phyloP scores from a whole-genome alignment of 2,888 invertebrate genomes.

The Epinotia nisella region DNA sequence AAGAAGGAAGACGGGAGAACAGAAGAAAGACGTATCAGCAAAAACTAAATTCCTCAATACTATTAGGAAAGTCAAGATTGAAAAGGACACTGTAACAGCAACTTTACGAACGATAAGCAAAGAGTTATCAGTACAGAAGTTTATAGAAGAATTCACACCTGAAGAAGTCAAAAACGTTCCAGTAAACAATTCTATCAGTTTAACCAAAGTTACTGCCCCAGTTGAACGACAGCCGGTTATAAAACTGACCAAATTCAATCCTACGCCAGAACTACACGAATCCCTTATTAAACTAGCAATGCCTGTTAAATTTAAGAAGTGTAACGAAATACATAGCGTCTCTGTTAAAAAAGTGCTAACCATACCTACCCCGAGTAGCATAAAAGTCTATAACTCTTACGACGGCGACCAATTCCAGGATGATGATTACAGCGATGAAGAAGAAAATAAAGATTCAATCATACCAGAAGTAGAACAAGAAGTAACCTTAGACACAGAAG shows the following conservation, averaged over 20 bases:
- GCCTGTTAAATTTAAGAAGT: constrained; percentile 63
- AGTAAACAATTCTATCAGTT: constrained; percentile 49
- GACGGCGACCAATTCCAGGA: constrained; percentile 15
- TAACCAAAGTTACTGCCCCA: constrained; percentile 51
- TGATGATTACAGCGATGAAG: constrained; percentile 44
- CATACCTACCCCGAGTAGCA: constrained; percentile 27
- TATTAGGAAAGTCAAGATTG: constrained; percentile 58
- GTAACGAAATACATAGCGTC: constrained; percentile 51
- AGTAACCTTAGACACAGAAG: constrained; percentile 64
- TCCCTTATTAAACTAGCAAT: constrained; percentile 53
- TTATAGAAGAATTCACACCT: constrained; percentile 72
- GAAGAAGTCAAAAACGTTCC: constrained; percentile 52
- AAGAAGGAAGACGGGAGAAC: constrained; percentile 56
- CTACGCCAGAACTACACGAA: constrained; percentile 14
- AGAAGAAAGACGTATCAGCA: constrained; percentile 43
- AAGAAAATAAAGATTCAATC: constrained; percentile 47
- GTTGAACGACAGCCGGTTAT: constrained; percentile 53
- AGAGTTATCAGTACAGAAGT: constrained; percentile 67
- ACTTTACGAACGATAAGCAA: constrained; percentile 55
- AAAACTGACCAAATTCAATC: constrained; percentile 62
- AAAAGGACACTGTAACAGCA: constrained; percentile 47
- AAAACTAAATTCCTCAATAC: constrained; percentile 59
- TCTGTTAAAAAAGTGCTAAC: constrained; percentile 57
- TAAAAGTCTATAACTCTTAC: constrained; percentile 29
- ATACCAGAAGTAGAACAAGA: constrained; percentile 76